Evolutionary conservation across 1,140 invertebrate genomes (phyloP), one percentile per base, ranked within the genome.

Genomic region (Caerostris darwini): DNA sequence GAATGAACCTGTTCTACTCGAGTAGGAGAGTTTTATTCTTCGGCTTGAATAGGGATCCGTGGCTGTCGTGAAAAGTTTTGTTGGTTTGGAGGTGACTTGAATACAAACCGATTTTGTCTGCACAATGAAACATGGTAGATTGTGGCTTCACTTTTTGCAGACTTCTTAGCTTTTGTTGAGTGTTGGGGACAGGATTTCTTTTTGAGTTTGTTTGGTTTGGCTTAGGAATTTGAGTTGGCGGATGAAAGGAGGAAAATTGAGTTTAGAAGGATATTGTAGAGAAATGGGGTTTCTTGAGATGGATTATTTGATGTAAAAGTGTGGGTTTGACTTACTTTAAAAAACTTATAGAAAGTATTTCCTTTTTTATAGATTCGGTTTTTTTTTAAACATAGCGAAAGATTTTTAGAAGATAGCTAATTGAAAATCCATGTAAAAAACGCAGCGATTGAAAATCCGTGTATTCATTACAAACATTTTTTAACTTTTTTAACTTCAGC

Each of bases 1-100:
- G 85, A 64, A 50, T 50, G 85, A 50, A 59, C 58, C 58, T 61
- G 57, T 87, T 87, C 85, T 87, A n/a, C 50, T 87, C 58, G 34
- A 50, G 71, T 77, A 12, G 34, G 53, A 34, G 69, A 77, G 69
- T 53, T 77, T 77, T 77, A 53, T 77, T 53, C 71, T 77, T 77
- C 12, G 61, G 8, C 71, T 53, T 77, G 71, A 77, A 77, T 77
- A 50, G 71, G 19, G 71, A 77, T 77, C 71, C 14, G 12, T 17
- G 12, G 17, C 12, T 64, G 12, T 17, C 34, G n/a, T 5, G 8
- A 77, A 77, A 77, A 12, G 50, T 77, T 77, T 77, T 77, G 71
- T 50, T 77, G 71, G 17, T 64, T 64, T 64, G 34, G 61, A 64
- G 61, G 61, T 64, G 61, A 53, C 71, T 77, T 77, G 71, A 77